Percentiles rank a stretch among this genome's conserved stretches.
phyloP scores from a whole-genome alignment of 1,140 invertebrate species.

The Bursaphelenchus mucronatus region DNA sequence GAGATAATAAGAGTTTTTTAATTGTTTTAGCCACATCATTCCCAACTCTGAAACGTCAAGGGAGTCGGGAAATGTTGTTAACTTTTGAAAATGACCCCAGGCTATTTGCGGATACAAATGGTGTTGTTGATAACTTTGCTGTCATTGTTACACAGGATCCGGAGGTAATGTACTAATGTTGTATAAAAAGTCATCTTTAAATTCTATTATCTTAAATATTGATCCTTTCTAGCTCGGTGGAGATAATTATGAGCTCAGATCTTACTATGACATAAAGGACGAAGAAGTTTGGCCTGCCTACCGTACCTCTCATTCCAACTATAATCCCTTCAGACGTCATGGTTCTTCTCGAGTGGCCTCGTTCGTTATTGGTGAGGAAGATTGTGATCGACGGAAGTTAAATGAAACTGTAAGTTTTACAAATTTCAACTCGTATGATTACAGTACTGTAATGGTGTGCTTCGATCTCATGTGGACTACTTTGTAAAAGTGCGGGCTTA shows the following conservation, averaged over 20 bases:
- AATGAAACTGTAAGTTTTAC: constrained; percentile 46
- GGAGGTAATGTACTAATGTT: constrained; percentile 21
- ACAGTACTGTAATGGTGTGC: constrained; percentile 54
- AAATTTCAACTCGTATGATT: constrained; percentile 12
- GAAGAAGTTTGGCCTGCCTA: constrained; percentile 53
- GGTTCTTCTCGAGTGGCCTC: constrained; percentile 27
- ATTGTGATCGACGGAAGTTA: constrained; percentile 51
- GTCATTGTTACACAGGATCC: constrained; percentile 54
- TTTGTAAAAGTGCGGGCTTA: constrained; percentile 55
- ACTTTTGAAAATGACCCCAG: constrained; percentile 53
- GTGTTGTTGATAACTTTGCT: constrained; percentile 53
- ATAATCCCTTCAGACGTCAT: constrained; percentile 48
- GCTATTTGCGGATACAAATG: constrained; percentile 52
- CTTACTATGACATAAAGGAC: constrained; percentile 56
- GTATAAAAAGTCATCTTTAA: constrained; percentile 13
- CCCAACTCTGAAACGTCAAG: constrained; percentile 48
- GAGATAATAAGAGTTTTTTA: neutral
- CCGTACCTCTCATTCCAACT: constrained; percentile 51
- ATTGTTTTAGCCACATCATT: constrained; percentile 35
- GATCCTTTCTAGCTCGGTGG: constrained; percentile 38
- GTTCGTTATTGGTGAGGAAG: constrained; percentile 56
- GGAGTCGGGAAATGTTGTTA: constrained; percentile 49
- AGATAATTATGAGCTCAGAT: constrained; percentile 51
- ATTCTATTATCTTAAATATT: neutral
- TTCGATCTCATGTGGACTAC: constrained; percentile 51